Evolutionary conservation across 35 echinoderm and acorn worm genomes (phyloP), one percentile per base, ranked within the genome.

Genomic region (Heliocidaris erythrogramma): DNA sequence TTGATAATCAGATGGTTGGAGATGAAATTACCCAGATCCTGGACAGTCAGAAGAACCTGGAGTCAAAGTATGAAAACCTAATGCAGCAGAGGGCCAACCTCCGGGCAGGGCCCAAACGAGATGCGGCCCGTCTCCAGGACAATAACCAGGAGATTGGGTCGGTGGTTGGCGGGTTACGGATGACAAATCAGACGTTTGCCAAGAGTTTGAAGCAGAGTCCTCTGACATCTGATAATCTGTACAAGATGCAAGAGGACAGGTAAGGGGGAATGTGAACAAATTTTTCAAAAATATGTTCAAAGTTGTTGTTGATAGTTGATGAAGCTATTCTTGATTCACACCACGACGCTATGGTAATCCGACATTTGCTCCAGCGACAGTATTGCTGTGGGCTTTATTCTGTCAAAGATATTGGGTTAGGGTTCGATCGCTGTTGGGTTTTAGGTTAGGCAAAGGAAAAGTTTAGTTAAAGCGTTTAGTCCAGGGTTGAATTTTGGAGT

Each of bases 121-220:
- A 99, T 88, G 92, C 93, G 21, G 91, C 48, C 49, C 88, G 88
- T 52, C 50, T 97, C 13, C 92, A 90, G 94, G 96, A 94, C 32
- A 97, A 94, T 49, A 95, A 97, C 47, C 86, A 97, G 16, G 96
- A 97, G 94, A 99, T 99, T 13, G 93, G 69, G 4, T 96, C 71
- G 49, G 98, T 99, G 32, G 97, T 99, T 10, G 98, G 97, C 12
- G 97, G 97, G 14, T 94, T 99, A 9, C 86, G 98, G 47, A 94
- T 93, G 47, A 95, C 96, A 21, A 95, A 97, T 7, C 97, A 99
- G 60, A 96, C 94, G 14, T 99, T 99, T 90, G 86, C 94, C 2
- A 99, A 99, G 87, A 97, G 94, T 59, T 86, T 99, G 47, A 99
- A 99, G 88, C 98, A 99, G 88, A 99, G 96, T 90, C 98, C 98